Conservation (phyloP, 1,140 invertebrate genomes). For the Proctacanthus coquilletti region DNA sequence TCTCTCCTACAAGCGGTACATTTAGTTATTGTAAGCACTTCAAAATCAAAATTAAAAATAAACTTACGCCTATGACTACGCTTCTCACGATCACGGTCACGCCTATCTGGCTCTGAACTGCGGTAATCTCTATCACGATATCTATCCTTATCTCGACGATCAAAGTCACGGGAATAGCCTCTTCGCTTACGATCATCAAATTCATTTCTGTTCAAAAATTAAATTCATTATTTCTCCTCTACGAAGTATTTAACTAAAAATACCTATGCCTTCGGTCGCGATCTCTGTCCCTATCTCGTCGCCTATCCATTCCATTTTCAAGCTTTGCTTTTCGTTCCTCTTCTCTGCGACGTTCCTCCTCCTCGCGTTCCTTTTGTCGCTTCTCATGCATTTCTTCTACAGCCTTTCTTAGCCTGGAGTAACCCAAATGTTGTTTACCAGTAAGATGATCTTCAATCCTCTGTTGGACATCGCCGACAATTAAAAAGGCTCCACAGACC, state of each 20-base stretch:
- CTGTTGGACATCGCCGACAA: slow-evolving; percentile 96
- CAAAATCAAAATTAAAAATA: slow-evolving; percentile 5
- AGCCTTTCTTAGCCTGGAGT: slow-evolving; percentile 44
- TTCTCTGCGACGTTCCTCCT: slow-evolving; percentile 45
- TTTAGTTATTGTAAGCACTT: slow-evolving; percentile 19
- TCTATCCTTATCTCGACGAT: background rate
- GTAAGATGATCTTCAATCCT: slow-evolving; percentile 94
- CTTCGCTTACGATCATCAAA: slow-evolving; percentile 9
- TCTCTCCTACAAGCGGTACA: background rate
- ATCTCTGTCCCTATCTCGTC: slow-evolving; percentile 26
- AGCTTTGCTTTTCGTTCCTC: slow-evolving; percentile 39
- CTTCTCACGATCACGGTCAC: slow-evolving; percentile 16
- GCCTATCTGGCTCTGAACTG: too few species aligned
- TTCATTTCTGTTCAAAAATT: background rate
- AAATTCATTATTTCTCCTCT: slow-evolving; percentile 15
- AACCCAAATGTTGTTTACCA: slow-evolving; percentile 94
- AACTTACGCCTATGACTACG: slow-evolving; percentile 25
- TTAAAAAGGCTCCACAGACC: slow-evolving; percentile 94
- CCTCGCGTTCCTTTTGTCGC: slow-evolving; percentile 47
- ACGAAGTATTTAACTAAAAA: too few species aligned
- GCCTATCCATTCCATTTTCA: slow-evolving; percentile 31
- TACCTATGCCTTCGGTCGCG: too few species aligned
- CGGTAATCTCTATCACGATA: background rate
- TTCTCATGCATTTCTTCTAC: slow-evolving; percentile 44
- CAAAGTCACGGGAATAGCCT: slow-evolving; percentile 1